Percentiles rank a stretch among this genome's conserved stretches.
Conservation (phyloP, 2,888 invertebrate species). For the Andricus curvator region DNA sequence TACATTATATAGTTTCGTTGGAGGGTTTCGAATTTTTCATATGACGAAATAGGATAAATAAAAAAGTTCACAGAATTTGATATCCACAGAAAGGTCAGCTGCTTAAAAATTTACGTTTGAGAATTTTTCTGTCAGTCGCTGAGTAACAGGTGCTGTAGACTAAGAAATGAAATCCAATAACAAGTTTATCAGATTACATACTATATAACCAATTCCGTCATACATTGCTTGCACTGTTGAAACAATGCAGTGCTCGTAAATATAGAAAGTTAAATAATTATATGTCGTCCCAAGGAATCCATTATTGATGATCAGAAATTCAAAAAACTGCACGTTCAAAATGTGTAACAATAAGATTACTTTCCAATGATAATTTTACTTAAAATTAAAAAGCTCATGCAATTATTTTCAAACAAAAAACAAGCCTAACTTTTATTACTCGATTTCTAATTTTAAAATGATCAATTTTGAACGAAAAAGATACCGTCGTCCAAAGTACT, state of each 20-base stretch:
- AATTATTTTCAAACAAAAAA: no score
- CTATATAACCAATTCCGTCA: not conserved
- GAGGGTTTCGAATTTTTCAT: not conserved
- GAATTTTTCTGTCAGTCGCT: not conserved
- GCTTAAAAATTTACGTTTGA: not conserved
- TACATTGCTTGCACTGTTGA: not conserved
- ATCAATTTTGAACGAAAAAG: not conserved
- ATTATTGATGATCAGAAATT: not conserved
- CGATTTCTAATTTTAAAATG: no score
- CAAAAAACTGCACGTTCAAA: not conserved
- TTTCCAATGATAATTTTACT: not conserved
- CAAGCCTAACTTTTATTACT: no score
- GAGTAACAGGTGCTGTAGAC: constrained; percentile 16
- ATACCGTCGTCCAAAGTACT: not conserved
- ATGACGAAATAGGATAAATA: not conserved
- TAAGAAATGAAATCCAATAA: constrained; percentile 46
- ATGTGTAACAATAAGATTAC: not conserved
- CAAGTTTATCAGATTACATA: constrained; percentile 49
- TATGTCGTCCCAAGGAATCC: not conserved
- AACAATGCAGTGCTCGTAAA: not conserved
- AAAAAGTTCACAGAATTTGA: not conserved
- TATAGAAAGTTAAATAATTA: not conserved
- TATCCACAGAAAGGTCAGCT: not conserved
- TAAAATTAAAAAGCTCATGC: not conserved
- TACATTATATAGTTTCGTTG: not conserved